Conservation (phyloP, 2,113 vertebrate genomes). For the Vicugna pacos region DNA sequence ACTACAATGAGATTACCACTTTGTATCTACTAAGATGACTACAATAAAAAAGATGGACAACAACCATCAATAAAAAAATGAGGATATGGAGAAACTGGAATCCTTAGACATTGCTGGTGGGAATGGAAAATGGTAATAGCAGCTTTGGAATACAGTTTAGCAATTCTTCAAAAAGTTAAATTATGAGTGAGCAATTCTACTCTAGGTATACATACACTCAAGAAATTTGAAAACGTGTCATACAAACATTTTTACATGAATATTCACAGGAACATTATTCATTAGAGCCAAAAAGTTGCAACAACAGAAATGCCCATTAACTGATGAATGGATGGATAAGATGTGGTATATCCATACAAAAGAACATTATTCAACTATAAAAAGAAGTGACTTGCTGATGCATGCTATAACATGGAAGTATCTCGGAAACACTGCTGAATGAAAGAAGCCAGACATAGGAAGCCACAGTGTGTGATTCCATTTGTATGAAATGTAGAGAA, state of each 20-base stretch:
- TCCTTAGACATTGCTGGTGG: not conserved
- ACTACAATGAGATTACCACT: not conserved
- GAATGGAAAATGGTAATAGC: not conserved
- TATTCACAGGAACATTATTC: not conserved
- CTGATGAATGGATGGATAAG: not conserved
- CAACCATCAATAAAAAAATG: not conserved
- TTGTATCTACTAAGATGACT: not conserved
- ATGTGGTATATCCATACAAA: not conserved
- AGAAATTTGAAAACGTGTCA: not conserved
- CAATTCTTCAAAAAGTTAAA: conserved; percentile 36
- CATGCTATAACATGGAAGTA: not conserved
- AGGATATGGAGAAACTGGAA: not conserved
- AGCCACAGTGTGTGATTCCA: not conserved
- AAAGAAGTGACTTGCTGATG: not conserved
- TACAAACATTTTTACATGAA: not conserved
- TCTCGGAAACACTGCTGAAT: not conserved
- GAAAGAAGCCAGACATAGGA: not conserved
- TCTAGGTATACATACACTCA: not conserved
- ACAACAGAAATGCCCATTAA: not conserved
- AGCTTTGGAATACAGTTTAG: not conserved
- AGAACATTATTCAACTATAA: not conserved
- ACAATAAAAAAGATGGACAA: not conserved
- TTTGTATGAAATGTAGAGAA: not conserved
- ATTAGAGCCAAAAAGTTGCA: conserved; percentile 19
- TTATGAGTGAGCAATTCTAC: not conserved